Evolutionary conservation across 2,113 vertebrate genomes (phyloP).

Genomic region (Rynchops niger): DNA sequence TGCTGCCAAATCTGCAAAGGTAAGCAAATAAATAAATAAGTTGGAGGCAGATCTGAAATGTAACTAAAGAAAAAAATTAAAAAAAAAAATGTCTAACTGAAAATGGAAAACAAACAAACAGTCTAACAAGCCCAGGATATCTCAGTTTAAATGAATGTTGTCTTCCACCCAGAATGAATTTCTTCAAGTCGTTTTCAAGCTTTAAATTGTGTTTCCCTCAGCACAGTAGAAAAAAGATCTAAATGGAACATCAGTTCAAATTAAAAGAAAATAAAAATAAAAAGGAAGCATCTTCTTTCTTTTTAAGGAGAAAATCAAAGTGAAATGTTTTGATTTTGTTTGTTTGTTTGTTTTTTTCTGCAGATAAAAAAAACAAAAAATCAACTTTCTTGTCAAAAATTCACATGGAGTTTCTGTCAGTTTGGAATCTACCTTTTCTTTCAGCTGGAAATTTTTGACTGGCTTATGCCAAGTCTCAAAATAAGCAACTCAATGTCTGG

Average conservation of each 20-base stretch:
- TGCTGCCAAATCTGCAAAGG: background rate
- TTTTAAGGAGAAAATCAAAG: background rate
- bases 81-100: background rate
- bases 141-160: background rate
- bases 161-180: constrained; percentile 7
- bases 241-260: background rate
- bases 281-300: background rate
- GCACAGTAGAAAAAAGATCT: background rate
- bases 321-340: background rate
- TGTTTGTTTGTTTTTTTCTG: background rate
- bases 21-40: constrained; percentile 27
- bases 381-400: background rate
- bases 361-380: background rate
- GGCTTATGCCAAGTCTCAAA: background rate
- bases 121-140: background rate
- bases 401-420: background rate
- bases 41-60: background rate
- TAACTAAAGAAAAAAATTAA: background rate
- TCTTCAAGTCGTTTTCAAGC: constrained; percentile 6
- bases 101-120: constrained; percentile 51
- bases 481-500: background rate
- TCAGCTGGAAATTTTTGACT: background rate
- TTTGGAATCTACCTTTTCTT: background rate
- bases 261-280: constrained; percentile 1
- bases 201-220: background rate